Evolutionary conservation across 2,113 vertebrate species (phyloP).

Genomic region (Cromileptes altivelis): DNA sequence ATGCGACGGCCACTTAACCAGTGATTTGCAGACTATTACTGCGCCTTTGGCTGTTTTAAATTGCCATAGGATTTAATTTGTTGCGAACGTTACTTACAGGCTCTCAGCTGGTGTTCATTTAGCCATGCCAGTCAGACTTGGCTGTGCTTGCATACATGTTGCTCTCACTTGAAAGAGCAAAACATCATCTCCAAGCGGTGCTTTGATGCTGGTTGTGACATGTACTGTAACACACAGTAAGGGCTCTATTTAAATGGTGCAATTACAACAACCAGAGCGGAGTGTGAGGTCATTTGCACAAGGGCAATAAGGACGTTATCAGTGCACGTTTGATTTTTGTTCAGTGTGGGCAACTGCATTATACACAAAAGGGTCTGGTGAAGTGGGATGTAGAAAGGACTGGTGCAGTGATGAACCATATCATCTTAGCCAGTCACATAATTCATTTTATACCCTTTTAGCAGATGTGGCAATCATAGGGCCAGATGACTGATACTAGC

Average conservation of each 20-base stretch:
- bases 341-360: not conserved
- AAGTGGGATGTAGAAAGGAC: too few species aligned
- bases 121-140: constrained; percentile 54
- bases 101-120: constrained; percentile 61
- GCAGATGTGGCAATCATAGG: constrained; percentile 25
- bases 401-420: constrained; percentile 3
- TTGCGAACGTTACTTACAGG: constrained; percentile 54
- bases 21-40: constrained; percentile 74
- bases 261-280: constrained; percentile 16
- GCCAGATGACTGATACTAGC: not conserved
- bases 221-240: not conserved
- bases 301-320: constrained; percentile 31
- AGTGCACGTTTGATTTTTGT: not conserved
- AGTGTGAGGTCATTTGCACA: constrained; percentile 21
- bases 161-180: constrained; percentile 19
- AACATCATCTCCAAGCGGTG: constrained; percentile 13
- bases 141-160: constrained; percentile 52
- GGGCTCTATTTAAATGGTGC: constrained; percentile 9
- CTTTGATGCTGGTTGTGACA: not conserved
- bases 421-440: not conserved
- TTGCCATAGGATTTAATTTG: constrained; percentile 75
- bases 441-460: constrained; percentile 5
- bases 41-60: constrained; percentile 72
- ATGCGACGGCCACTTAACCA: constrained; percentile 76
- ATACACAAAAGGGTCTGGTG: too few species aligned